Percentiles rank a stretch among this genome's conserved stretches.
Evolutionary conservation across 2,888 invertebrate species (phyloP).

Genomic region (Aleiodes testaceus): DNA sequence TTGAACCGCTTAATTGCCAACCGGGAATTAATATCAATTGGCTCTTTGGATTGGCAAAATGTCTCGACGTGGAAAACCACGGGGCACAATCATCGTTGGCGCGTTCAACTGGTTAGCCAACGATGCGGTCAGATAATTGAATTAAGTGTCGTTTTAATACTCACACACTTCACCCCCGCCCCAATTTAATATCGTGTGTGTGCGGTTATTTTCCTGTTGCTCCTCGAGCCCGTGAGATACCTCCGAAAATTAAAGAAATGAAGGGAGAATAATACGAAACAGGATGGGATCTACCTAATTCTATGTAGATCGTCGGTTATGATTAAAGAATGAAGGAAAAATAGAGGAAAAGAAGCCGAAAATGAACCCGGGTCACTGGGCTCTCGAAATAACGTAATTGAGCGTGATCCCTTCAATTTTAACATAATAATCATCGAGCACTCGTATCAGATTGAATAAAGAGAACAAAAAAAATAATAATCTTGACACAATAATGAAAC

Average conservation of each 20-base stretch:
- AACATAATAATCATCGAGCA: slow-evolving; percentile 8
- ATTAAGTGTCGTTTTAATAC: slow-evolving; percentile 31
- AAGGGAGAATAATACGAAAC: slow-evolving; percentile 1
- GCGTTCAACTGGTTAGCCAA: slow-evolving; percentile 14
- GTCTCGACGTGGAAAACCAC: slow-evolving; percentile 30
- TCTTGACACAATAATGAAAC: slow-evolving; percentile 5
- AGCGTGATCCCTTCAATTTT: slow-evolving; percentile 25
- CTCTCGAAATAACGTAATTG: slow-evolving; percentile 38
- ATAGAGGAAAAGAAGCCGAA: neutral
- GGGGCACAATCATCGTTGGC: slow-evolving; percentile 28
- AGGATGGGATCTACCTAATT: slow-evolving; percentile 36
- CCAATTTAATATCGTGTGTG: slow-evolving; percentile 1
- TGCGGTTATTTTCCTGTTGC: slow-evolving; percentile 14
- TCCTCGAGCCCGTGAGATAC: slow-evolving; percentile 27
- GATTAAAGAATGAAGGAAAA: slow-evolving; percentile 22
- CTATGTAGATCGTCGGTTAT: slow-evolving; percentile 39
- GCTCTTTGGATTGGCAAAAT: slow-evolving; percentile 22
- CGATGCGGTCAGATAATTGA: slow-evolving; percentile 25
- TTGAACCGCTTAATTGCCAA: slow-evolving; percentile 49
- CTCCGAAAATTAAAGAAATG: neutral
- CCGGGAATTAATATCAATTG: slow-evolving; percentile 51
- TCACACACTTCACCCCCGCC: slow-evolving; percentile 1
- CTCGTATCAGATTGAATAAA: slow-evolving; percentile 14
- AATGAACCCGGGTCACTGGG: slow-evolving; percentile 15
- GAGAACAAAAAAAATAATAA: neutral